Evolutionary conservation across 2,797 vertebrate genomes (phyloP), one percentile per base, ranked within the genome.

Genomic region (Synanceia verrucosa): DNA sequence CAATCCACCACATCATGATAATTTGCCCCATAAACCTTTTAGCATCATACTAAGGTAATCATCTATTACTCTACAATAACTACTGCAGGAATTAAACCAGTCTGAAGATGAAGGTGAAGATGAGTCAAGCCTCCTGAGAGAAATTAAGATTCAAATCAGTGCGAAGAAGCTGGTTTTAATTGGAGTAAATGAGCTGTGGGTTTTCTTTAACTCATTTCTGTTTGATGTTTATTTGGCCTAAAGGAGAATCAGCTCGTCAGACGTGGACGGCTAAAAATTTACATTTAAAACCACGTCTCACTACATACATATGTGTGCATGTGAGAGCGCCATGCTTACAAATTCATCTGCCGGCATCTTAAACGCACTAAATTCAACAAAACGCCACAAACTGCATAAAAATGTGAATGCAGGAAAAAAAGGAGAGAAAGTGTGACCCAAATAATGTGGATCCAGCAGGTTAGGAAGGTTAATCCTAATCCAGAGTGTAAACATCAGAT

Each of bases 381-480:
- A 79, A 43, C 46, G 33, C 5, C 48, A 28, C 9, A 55, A 36
- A 63, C 10, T 37, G 28, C 26, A 23, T 0, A 4, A 13, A 51
- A 43, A 66, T 10, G 36, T 11, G 19, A 26, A 62, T 11, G 19
- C 13, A 2, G 9, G n/a, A n/a, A 4, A 10, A 44, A 7, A 29
- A 2, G 2, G 3, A 14, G 6, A 1, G 24, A n/a, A 2, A 31
- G 18, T 5, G 6, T 47, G 77, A 82, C 72, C 67, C 23, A 77
- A 43, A 83, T 76, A 52, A 56, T 28, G 31, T 47, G 37, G 51
- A 71, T 61, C 59, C 29, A 5, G 58, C 46, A 63, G 59, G 48
- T 70, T 72, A 28, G 47, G 46, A 44, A 66, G 76, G 72, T 67
- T 82, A 79, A 84, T 86, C 81, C 72, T 89, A 79, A 86, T 87